A percentile compares a stretch with the other conserved stretches of the same genome.
Conservation (phyloP, 2,797 vertebrate genomes). For the Melanotaenia trifasciata region DNA sequence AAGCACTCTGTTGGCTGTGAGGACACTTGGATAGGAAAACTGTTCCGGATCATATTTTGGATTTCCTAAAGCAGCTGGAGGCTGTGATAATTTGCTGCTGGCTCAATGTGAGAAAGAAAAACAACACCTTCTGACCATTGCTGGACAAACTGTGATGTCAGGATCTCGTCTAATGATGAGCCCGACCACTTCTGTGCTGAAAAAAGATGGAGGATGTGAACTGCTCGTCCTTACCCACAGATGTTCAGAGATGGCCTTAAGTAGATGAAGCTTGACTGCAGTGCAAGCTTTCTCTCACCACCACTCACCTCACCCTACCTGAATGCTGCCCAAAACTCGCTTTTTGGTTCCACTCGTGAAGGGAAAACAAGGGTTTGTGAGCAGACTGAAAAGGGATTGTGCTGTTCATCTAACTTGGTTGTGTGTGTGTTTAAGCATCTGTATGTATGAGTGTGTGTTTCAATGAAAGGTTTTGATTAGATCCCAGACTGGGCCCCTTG, state of each 20-base stretch:
- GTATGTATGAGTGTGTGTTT: constrained; percentile 3
- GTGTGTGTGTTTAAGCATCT: constrained; percentile 18
- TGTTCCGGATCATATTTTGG: constrained; percentile 45
- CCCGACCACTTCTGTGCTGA: constrained; percentile 67
- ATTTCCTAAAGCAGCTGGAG: constrained; percentile 50
- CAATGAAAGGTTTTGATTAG: constrained; percentile 47
- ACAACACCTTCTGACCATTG: constrained; percentile 56
- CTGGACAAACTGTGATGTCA: constrained; percentile 64
- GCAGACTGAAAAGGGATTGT: constrained; percentile 77
- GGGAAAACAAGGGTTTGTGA: constrained; percentile 66
- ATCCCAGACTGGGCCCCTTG: constrained; percentile 34
- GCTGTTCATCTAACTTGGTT: constrained; percentile 51
- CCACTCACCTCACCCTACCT: constrained; percentile 73
- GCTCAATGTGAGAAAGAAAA: constrained; percentile 45
- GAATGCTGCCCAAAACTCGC: constrained; percentile 74
- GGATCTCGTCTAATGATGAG: constrained; percentile 57
- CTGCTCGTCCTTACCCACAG: constrained; percentile 53
- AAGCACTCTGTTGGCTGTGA: constrained; percentile 60
- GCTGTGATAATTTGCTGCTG: constrained; percentile 71
- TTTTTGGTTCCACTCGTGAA: constrained; percentile 68
- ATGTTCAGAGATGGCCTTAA: constrained; percentile 82
- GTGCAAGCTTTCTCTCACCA: constrained; percentile 69
- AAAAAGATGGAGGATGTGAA: constrained; percentile 47
- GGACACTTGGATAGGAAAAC: constrained; percentile 41
- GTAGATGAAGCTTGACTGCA: constrained; percentile 71